Evolutionary conservation across 2,797 vertebrate genomes (phyloP), one percentile per base, ranked within the genome.

Genomic region (Avahi laniger): DNA sequence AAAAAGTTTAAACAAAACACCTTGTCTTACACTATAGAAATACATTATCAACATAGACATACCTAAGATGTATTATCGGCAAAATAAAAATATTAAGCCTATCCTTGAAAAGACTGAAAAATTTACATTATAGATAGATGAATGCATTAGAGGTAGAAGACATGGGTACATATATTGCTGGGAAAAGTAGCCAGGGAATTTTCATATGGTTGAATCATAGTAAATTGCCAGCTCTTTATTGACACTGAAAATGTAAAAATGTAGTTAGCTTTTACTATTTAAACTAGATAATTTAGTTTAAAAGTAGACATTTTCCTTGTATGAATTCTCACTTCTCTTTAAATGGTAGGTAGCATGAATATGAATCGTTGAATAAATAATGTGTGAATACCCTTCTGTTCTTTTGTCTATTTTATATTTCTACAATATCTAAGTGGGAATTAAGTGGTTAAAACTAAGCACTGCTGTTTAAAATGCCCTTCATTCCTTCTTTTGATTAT

Each of bases 361-460:
- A 86, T 52, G 65, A 92, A 84, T 83, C 52, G 78, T 70, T 63
- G 61, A 41, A 43, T 52, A 69, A 52, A 52, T 70, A 89, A 72
- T 59, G 7, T 84, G 30, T 75, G 41, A 38, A 43, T 38, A 87
- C 22, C 30, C 24, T 95, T 95, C 50, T 95, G 33, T 84, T 92
- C 81, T 2, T 5, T 91, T 4, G 2, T 57, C 84, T 94, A 38
- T 67, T 95, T 95, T 52, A 8, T 88, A 85, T 96, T 97, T 91
- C 41, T 93, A 33, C 22, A 82, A 33, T 46, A 26, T 82, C 26
- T 89, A 94, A 70, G 13, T 83, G 20, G 91, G 50, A 97, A 93
- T 59, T 92, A 96, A 96, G 72, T 61, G 35, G 93, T 97, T 96
- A 97, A 97, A 97, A 96, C 38, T 87, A 70, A 89, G 73, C 4